Base-by-base conservation (phyloP, 1,140 invertebrate genomes). In the Ceratina australensis region DNA sequence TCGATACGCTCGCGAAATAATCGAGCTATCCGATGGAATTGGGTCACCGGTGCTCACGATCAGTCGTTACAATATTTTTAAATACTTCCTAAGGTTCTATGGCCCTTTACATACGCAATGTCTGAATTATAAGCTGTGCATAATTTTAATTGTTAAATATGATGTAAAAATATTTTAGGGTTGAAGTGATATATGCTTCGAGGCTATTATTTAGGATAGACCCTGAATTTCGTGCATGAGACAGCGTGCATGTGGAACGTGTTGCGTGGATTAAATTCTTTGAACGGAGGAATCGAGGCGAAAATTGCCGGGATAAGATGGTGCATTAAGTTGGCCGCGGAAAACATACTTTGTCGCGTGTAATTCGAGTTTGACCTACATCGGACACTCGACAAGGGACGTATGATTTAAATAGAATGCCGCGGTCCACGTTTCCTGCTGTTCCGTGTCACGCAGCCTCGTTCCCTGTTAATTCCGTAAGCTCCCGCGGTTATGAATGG, bases 301-400 rank as follows among this genome's bases (percentile, higher is more conserved):
- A 50, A 26, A 66, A 24, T 66, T 65, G 5, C 8, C 12, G 2
- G 54, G 16, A n/a, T 10, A 12, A 26, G 24, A 28, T 20, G 26
- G 24, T 2, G 3, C 13, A 8, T 3, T 22, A 42, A 42, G 50
- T 54, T 42, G 52, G 56, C n/a, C 49, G 57, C 47, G 20, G 33
- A 52, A 26, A 64, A 22, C 47, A 49, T 72, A 72, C 60, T 57
- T 78, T 63, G 22, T 28, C 64, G 76, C 42, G 57, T 72, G 33
- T 72, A 59, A 72, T 79, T 71, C 50, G 15, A 59, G 80, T 79
- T 65, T 83, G 81, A 81, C 69, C 81, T 72, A 83, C 69, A 83
- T 82, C 56, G 66, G 71, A 56, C 59, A 26, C 69, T 54, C 71
- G 75, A 74, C 79, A 76, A 80, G 81, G 49, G 69, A 71, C 69